Evolutionary conservation across 2,113 vertebrate species (phyloP), one percentile per base, ranked within the genome.

Genomic region (Sprattus sprattus): DNA sequence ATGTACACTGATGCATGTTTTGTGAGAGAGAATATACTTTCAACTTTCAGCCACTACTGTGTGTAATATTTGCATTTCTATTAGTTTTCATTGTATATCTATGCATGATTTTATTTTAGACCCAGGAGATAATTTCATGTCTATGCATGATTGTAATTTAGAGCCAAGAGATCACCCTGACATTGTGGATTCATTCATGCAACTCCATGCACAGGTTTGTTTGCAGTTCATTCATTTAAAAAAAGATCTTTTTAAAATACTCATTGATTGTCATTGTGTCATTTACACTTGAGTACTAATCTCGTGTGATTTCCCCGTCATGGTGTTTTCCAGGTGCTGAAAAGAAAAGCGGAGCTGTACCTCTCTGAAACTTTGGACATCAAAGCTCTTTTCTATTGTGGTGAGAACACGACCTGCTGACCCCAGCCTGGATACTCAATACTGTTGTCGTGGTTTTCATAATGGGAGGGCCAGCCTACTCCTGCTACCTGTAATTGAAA

Each of bases 121-220:
- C 93, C 96, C 96, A 90, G 97, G 97, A 94, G 96, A 99, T 32
- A 25, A 71, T 32, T 32, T 28, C 13, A 71, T 13, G 11, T 28
- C 15, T 28, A 2, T 28, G 8, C 8, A 13, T 71, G 13, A 81
- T 25, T 22, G 25, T 71, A 86, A 96, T 96, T 95, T 96, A 99
- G 98, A 97, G 93, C 96, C 96, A 90, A 97, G 97, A 94, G 96
- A 99, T 95, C 97, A 99, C 96, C 98, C 98, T 92, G 98, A 99
- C 95, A 97, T 99, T 94, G 98, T 97, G 92, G 98, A 99, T 95
- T 99, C 98, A 88, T 99, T 99, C 94, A 98, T 99, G 98, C 96
- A 97, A 95, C 97, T 99, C 95, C 98, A 99, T 89, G 95, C 97
- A 95, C 98, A 99, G 97, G 98, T 99, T 92, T 93, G 96, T 95